Evolutionary conservation across 1,140 invertebrate genomes (phyloP).

Genomic region (Bombus ignitus): DNA sequence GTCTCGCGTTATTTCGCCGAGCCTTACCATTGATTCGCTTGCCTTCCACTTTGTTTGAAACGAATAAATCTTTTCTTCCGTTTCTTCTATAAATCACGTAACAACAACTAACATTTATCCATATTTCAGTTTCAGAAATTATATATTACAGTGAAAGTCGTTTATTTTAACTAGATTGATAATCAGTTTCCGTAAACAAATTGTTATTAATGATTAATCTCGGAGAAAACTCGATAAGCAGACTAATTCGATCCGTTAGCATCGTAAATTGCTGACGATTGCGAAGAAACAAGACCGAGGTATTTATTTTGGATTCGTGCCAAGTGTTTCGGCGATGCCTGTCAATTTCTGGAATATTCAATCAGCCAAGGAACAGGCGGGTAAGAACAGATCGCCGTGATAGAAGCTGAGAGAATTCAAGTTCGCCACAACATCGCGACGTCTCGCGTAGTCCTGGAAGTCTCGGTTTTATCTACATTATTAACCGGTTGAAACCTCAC

Average conservation of each 20-base stretch:
- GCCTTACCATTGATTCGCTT: not conserved
- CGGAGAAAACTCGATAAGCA: not conserved
- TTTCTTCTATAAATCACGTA: not conserved
- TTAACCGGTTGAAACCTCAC: slow-evolving; percentile 78
- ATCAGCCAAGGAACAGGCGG: not conserved
- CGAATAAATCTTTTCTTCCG: not conserved
- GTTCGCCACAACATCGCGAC: slow-evolving; percentile 54
- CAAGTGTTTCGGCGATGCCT: slow-evolving; percentile 15
- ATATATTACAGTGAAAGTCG: no score
- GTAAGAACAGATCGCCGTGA: not conserved
- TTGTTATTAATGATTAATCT: not conserved
- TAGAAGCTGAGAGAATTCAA: slow-evolving; percentile 48
- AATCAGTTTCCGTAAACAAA: not conserved
- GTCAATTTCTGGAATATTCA: slow-evolving; percentile 34
- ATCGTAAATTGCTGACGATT: slow-evolving; percentile 2
- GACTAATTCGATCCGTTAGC: not conserved
- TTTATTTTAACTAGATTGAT: not conserved
- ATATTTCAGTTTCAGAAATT: not conserved
- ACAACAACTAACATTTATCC: not conserved
- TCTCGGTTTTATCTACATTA: slow-evolving; percentile 77
- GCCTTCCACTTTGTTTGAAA: not conserved
- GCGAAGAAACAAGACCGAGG: not conserved
- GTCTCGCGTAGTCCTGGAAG: slow-evolving; percentile 64
- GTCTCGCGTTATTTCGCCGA: not conserved
- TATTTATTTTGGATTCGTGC: slow-evolving; percentile 40